Base-by-base conservation (phyloP, 2,113 vertebrate species). In the Corydoras sp. region DNA sequence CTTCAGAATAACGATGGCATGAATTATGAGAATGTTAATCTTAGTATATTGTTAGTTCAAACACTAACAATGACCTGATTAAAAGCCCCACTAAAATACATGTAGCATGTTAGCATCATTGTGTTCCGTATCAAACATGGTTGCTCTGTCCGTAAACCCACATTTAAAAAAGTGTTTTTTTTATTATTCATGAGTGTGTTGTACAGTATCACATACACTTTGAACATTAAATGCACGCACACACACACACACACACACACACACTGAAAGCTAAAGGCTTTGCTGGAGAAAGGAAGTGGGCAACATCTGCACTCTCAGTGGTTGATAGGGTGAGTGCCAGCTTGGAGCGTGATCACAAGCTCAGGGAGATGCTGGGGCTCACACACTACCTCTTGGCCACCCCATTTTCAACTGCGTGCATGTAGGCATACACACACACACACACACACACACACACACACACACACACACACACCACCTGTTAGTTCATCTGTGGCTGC, bases 301-400 rank as follows among this genome's bases (percentile, higher is more conserved):
- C 85, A 90, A 90, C 90, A 90, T 90, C 89, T 91, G 90, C 88
- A 90, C 86, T 83, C 86, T 89, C 83, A 80, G 87, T 83, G 87
- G 87, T 89, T 85, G 87, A 90, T 88, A 89, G 87, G 83, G 64
- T 65, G 70, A 76, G 76, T 90, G 90, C 90, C 90, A 90, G 88
- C 77, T 91, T 91, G 90, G 90, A 90, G 83, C 78, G 72, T 79
- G 88, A 90, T 91, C 89, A 90, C 86, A 91, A 85, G 83, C 83
- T 77, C 29, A n/a, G 62, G 64, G 69, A 83, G 87, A 87, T 80
- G 82, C 84, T 83, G 79, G 83, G 86, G 85, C 83, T 81, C 81
- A 81, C 86, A 85, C 88, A 84, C 75, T 88, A 90, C 87, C 88
- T 90, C 87, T 86, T 84, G 88, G 89, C 89, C 89, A 86, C 76